Evolutionary conservation across 1,140 invertebrate species (phyloP), one percentile per base, ranked within the genome.

Genomic region (Pseudomyrmex cubaensis): DNA sequence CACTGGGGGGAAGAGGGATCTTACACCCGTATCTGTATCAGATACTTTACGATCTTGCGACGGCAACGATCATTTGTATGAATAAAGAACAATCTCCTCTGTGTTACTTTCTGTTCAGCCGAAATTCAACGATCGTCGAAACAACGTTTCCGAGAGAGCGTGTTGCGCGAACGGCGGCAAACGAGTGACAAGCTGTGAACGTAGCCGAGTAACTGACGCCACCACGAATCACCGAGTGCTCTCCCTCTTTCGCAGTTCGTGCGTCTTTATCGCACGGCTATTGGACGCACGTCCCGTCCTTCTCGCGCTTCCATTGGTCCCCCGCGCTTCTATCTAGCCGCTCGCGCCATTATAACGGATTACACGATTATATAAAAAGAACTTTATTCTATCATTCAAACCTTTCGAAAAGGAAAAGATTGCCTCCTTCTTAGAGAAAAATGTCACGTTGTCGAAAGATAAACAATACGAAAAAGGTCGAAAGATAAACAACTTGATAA

Each of bases 181-280:
- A 63, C 88, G 75, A 88, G 74, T 88, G 85, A 88, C 83, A 25
- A 13, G 15, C 20, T 17, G 35, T 35, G 44, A 72, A 80, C 76
- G 78, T 85, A 88, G 78, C 88, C 90, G 90, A 92, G 88, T 89
- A 91, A 93, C 91, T 92, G 91, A 93, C 92, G 91, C 90, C 87
- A 89, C 82, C 85, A 82, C 88, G 77, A 35, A 89, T 74, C 46
- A 78, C 80, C 86, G 70, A 76, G 52, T 89, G 67, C 67, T 69
- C 74, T 76, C 84, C 74, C 82, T 78, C 82, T 84, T 76, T 82
- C 66, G 61, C 59, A 61, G 7, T 72, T 13, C 66, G 54, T 72
- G 50, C 59, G 20, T 76, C 56, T 63, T 70, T 63, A 69, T 85
- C 83, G 88, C 86, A 56, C 82, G 46, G 12, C 66, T 66, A 82